Base-by-base conservation (phyloP, 1,140 invertebrate genomes). In the Neotoxoptera formosana region DNA sequence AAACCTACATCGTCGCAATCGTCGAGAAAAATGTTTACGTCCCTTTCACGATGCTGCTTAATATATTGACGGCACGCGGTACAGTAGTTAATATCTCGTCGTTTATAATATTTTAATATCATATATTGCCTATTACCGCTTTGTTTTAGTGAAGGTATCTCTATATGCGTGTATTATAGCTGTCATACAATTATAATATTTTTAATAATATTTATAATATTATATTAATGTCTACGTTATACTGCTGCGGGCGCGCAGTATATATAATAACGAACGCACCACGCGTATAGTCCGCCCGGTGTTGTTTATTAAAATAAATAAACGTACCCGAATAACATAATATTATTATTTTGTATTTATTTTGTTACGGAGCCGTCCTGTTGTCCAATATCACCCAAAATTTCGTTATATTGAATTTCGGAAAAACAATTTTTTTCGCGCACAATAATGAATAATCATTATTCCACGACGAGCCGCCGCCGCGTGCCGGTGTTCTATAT, bases 361-460 rank as follows among this genome's bases (percentile, higher is more conserved):
- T 47, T 86, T 4, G 41, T 41, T 41, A 41, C 3, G 30, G 23
- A 47, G 4, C 4, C 14, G 25, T 41, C 4, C 41, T 47, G 25
- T 47, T 86, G 30, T 47, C 17, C 76, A 25, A 17, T 47, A 23
- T 45, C 11, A 86, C 11, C 25, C 30, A 14, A 25, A 30, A 14
- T n/a, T 2, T 30, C 17, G 3, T 41, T 89, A 30, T 89, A 56
- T 25, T 89, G 51, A 53, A 41, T 56, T 17, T 51, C 41, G 4
- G 7, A 23, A 7, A 53, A 23, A 53, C n/a, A 89, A 89, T 89
- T 89, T 53, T 45, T 56, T 34, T 25, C 51, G 11, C 21, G 88
- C 25, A 7, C 14, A 56, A 34, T 34, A 34, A 89, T 89, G 87
- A 89, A 89, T 89, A 89, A 89, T 56, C 34, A 56, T 89, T 89